Evolutionary conservation across 2,113 vertebrate species (phyloP).

Genomic region (Dasyurus viverrinus): DNA sequence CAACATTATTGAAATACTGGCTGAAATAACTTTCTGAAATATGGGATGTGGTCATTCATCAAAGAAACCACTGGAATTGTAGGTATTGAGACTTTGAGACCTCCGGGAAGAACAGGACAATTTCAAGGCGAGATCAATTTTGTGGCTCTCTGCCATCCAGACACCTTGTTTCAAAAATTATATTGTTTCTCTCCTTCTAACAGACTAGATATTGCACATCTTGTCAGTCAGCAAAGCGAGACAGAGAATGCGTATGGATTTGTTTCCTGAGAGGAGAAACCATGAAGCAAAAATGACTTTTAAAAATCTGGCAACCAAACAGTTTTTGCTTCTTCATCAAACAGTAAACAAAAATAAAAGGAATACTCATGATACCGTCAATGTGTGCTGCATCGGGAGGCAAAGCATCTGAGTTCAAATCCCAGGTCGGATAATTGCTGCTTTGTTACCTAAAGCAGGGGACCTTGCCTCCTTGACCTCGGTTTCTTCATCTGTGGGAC

Average conservation of each 20-base stretch:
- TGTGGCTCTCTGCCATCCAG: background rate
- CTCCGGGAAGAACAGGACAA: background rate
- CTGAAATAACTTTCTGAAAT: background rate
- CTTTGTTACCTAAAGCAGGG: background rate
- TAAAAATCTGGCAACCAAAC: background rate
- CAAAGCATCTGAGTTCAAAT: background rate
- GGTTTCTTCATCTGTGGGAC: background rate
- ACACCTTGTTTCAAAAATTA: conserved; percentile 54
- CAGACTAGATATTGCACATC: conserved; percentile 8
- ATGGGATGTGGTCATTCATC: background rate
- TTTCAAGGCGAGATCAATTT: background rate
- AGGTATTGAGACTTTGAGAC: background rate
- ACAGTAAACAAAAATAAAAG: background rate
- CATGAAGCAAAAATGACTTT: background rate
- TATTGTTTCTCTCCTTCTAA: background rate
- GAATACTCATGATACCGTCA: background rate
- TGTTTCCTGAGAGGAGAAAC: background rate
- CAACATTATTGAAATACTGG: background rate
- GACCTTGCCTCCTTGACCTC: background rate
- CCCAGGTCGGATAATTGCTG: background rate
- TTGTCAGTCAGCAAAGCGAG: background rate
- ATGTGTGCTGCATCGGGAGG: background rate
- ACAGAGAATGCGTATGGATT: background rate
- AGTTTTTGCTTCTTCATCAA: background rate
- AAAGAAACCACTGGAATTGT: background rate